A percentile compares a stretch with the other conserved stretches of the same genome.
These are phyloP conservation scores for Halcyon smyrnensis DNA, from an alignment of 2,797 vertebrate species.

Conservation along the genomic window DNA sequence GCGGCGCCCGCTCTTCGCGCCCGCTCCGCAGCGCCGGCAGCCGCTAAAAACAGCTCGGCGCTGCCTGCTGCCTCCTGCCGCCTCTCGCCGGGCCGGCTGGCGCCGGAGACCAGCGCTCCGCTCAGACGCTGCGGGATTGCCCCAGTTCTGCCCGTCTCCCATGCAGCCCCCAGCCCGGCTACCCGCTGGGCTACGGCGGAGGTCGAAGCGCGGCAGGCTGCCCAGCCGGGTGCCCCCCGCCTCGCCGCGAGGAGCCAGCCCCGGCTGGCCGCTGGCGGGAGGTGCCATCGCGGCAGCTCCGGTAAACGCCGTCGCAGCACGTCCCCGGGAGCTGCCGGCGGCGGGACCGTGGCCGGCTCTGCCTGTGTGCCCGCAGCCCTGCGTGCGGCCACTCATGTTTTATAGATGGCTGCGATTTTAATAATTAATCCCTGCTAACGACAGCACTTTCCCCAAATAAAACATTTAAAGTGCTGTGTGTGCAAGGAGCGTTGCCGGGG, in stretches of 20 bases:
- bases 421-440: slow-evolving; percentile 68
- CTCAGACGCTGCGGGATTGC: not conserved
- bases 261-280: fast-evolving
- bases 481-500: not conserved
- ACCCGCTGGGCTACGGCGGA: not conserved
- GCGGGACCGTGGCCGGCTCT: not conserved
- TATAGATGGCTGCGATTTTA: slow-evolving; percentile 61
- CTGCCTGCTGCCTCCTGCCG: slow-evolving; percentile 1
- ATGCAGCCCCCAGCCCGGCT: not conserved
- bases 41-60: slow-evolving; percentile 41
- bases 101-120: not conserved
- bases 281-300: not conserved
- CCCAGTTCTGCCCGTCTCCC: not conserved
- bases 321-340: fast-evolving
- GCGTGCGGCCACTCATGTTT: slow-evolving; percentile 23
- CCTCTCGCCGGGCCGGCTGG: not conserved
- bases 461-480: slow-evolving; percentile 61
- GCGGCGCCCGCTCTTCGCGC: not conserved
- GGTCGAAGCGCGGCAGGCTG: not conserved
- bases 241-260: not conserved
- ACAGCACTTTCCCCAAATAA: slow-evolving; percentile 69
- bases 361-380: not conserved
- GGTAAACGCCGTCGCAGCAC: fast-evolving
- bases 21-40: slow-evolving; percentile 4
- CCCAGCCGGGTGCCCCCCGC: fast-evolving